phyloP scores from a whole-genome alignment of 2,113 vertebrate genomes.

The Corythaeola cristata region DNA sequence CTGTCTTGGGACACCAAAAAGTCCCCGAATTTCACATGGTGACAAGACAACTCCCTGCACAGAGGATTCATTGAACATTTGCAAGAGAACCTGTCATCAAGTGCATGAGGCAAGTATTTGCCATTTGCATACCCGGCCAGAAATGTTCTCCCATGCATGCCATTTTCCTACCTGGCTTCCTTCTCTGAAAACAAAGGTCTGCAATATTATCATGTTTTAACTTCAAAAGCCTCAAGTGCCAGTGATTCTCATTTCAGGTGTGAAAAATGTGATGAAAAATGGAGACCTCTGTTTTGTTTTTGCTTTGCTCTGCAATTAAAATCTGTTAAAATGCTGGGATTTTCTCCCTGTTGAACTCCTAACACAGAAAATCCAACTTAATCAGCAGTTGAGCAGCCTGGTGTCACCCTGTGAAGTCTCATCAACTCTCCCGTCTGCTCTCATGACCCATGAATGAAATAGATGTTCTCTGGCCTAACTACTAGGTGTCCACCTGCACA shows the following conservation, averaged over 20 bases:
- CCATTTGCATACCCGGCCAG: background rate
- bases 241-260: background rate
- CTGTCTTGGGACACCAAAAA: background rate
- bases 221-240: background rate
- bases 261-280: background rate
- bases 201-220: background rate
- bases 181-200: background rate
- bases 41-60: background rate
- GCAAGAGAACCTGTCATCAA: background rate
- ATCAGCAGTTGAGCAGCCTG: background rate
- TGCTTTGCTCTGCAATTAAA: background rate
- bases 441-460: background rate
- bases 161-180: background rate
- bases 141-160: background rate
- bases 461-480: background rate
- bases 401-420: background rate
- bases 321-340: background rate
- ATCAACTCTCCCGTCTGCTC: background rate
- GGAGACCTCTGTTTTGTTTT: background rate
- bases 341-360: background rate
- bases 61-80: background rate
- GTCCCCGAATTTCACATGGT: background rate
- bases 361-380: background rate
- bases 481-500: background rate
- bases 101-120: background rate